These are phyloP conservation scores for Thelaira solivaga DNA, from an alignment of 2,888 invertebrate genomes.

Conservation along the genomic window DNA sequence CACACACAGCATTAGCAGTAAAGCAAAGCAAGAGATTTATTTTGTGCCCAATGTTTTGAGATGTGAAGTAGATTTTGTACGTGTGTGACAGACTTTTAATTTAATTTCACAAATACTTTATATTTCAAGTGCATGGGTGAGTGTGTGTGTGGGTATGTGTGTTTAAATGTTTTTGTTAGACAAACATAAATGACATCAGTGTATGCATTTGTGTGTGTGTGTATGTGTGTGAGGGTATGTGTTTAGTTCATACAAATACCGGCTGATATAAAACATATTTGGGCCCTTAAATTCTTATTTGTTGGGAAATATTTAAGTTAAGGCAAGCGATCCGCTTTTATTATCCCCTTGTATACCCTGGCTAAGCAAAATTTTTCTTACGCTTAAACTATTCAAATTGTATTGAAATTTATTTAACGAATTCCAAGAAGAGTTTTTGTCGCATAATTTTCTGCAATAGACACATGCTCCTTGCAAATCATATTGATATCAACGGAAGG, in stretches of 20 bases:
- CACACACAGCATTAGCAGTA: too few species aligned
- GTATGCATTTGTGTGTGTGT: neutral
- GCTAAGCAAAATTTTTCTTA: too few species aligned
- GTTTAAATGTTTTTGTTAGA: conserved; percentile 40
- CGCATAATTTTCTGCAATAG: too few species aligned
- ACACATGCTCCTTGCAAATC: too few species aligned
- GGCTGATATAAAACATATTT: neutral
- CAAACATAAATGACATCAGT: conserved; percentile 45
- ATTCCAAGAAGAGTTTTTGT: too few species aligned
- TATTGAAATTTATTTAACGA: too few species aligned
- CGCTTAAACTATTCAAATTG: too few species aligned
- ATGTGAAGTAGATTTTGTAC: conserved; percentile 45
- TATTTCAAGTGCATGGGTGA: too few species aligned
- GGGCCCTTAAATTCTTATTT: neutral
- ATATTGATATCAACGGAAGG: too few species aligned
- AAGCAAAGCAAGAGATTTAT: conserved; percentile 30
- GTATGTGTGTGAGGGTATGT: neutral
- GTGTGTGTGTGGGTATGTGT: too few species aligned
- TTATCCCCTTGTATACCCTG: too few species aligned
- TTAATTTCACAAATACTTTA: conserved; percentile 61
- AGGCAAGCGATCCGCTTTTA: too few species aligned
- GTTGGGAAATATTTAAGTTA: neutral
- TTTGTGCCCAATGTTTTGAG: conserved; percentile 33
- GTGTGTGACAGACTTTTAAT: conserved; percentile 62
- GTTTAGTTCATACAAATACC: neutral